Conservation (phyloP, 2,888 invertebrate species). For the Nemurella pictetii region DNA sequence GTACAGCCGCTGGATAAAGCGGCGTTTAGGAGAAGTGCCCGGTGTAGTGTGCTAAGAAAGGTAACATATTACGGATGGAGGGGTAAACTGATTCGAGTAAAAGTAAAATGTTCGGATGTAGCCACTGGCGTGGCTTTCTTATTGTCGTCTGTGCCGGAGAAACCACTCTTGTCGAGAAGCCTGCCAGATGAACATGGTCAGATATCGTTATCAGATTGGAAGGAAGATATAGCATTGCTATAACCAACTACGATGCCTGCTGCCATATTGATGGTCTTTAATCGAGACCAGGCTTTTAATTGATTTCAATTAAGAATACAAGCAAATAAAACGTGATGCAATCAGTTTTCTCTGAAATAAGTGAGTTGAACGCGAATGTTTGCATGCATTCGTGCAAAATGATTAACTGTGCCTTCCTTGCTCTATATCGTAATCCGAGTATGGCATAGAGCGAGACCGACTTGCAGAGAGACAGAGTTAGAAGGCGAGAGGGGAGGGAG, state of each 20-base stretch:
- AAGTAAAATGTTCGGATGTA: not conserved
- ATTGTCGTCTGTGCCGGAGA: not conserved
- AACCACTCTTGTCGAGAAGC: not conserved
- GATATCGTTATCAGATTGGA: not conserved
- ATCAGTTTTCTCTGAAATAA: conserved; percentile 19
- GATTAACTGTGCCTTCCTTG: conserved; percentile 28
- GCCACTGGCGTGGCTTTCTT: not conserved
- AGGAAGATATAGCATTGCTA: not conserved
- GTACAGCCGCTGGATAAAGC: not conserved
- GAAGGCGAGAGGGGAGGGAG: not conserved
- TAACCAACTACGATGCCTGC: not conserved
- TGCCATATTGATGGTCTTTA: not conserved
- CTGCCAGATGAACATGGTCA: not conserved
- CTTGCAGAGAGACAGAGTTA: not conserved
- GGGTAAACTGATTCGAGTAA: not conserved
- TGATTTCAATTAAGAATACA: not conserved
- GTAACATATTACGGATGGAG: not conserved
- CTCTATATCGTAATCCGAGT: conserved; percentile 8
- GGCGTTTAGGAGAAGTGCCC: not conserved
- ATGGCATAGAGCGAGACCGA: not conserved
- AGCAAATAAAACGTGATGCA: conserved; percentile 24
- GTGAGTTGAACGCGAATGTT: not conserved
- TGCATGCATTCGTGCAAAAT: conserved; percentile 22
- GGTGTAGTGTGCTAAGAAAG: not conserved
- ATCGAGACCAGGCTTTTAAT: not conserved